phyloP scores from a whole-genome alignment of 1,140 invertebrate genomes.

The Stegodyphus mimosarum region DNA sequence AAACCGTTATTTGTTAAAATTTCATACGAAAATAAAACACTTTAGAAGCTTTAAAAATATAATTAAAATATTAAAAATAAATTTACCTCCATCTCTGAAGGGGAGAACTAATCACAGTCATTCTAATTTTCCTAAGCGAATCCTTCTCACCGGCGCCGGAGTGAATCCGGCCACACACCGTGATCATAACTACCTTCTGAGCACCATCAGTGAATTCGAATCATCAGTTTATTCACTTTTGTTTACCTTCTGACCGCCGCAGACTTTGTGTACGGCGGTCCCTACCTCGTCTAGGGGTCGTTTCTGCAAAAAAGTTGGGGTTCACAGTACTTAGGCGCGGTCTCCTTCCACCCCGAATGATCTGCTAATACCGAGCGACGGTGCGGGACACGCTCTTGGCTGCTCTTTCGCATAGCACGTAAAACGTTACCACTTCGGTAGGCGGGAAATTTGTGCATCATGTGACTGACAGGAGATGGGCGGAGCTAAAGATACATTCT shows the following conservation, averaged over 20 bases:
- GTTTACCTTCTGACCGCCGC: not conserved
- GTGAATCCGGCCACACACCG: constrained; percentile 20
- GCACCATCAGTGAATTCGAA: constrained; percentile 25
- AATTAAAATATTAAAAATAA: not conserved
- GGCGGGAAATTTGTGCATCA: constrained; percentile 18
- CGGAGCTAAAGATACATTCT: not conserved
- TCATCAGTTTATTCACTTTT: not conserved
- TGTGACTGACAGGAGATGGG: constrained; percentile 3
- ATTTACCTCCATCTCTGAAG: constrained; percentile 46
- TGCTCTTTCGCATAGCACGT: constrained; percentile 18
- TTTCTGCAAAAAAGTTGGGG: not conserved
- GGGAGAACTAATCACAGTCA: constrained; percentile 27
- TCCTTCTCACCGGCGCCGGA: constrained; percentile 25
- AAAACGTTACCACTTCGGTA: constrained; percentile 26
- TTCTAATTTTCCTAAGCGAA: constrained; percentile 3
- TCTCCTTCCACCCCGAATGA: constrained; percentile 10
- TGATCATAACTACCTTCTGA: constrained; percentile 19
- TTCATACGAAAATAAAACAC: too few species aligned
- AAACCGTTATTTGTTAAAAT: too few species aligned
- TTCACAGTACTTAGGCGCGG: constrained; percentile 12
- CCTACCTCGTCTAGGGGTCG: not conserved
- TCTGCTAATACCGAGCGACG: constrained; percentile 3
- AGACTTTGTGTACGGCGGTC: not conserved
- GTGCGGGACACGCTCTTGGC: constrained; percentile 6
- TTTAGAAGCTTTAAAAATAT: too few species aligned